Conservation (phyloP, 2,888 invertebrate species). For the Mesoligia furuncula region DNA sequence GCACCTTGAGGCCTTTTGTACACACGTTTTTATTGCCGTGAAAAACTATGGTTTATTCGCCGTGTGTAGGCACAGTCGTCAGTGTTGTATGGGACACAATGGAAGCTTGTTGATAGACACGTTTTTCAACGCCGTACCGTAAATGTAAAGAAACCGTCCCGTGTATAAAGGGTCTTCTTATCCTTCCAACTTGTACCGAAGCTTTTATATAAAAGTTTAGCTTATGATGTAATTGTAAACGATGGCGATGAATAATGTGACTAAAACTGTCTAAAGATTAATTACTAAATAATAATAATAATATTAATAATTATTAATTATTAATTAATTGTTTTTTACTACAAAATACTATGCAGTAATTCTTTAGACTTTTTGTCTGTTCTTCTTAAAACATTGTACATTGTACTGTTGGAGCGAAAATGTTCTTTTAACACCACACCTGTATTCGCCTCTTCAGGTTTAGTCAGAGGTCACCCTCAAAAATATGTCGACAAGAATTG, state of each 20-base stretch:
- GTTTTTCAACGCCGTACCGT: background rate
- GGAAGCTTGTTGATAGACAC: background rate
- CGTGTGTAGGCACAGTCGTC: background rate
- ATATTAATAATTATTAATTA: too few species aligned
- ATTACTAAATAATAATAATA: too few species aligned
- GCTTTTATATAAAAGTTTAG: background rate
- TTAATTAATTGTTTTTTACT: background rate
- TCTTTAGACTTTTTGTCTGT: background rate
- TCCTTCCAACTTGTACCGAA: background rate
- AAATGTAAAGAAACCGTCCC: background rate
- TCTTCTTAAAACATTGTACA: background rate
- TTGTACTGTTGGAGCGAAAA: background rate
- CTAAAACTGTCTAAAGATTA: too few species aligned
- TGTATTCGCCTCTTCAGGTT: background rate
- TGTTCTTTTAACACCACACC: background rate
- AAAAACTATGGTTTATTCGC: background rate
- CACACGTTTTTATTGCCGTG: background rate
- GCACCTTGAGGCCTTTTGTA: background rate
- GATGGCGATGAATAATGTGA: background rate
- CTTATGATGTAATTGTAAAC: background rate
- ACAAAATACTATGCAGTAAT: slow-evolving; percentile 4
- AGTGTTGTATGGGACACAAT: background rate
- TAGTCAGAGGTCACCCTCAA: background rate
- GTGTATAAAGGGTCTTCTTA: background rate
- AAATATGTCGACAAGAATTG: background rate